Base-by-base conservation (phyloP, 2,797 vertebrate species). In the Cetoscarus ocellatus region DNA sequence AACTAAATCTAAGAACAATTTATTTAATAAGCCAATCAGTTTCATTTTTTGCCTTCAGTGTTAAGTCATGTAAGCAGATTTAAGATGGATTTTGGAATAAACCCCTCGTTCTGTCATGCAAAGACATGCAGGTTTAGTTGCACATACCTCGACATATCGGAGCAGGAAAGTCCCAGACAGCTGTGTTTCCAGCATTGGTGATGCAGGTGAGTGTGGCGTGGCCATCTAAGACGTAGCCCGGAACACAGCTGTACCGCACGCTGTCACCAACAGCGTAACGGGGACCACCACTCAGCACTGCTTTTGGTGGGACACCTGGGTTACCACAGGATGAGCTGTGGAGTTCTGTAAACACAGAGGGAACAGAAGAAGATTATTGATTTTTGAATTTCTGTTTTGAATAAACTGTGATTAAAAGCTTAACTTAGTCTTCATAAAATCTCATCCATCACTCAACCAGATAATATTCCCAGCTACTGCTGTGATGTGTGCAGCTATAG, bases 141-240 rank as follows among this genome's bases (percentile, higher is more conserved):
- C 55, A 19, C 35, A 34, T 92, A 93, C 92, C 92, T 93, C 92
- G 79, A 79, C 92, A 93, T 10, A 93, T 85, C 0, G 92, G 92
- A 69, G 92, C 91, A 8, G 92, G 92, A 34, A 93, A 93, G 86
- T 93, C 92, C 92, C 92, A 93, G 10, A 92, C 92, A 7, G 92
- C 92, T 0, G 82, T 75, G 86, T 93, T 92, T 10, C 87, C 92
- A 0, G 90, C 75, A 40, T 93, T 93, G 40, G 89, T 92, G 55
- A 89, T 87, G 73, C 92, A 93, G 45, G 87, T 90, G 69, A 93
- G 92, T 0, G 89, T 92, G 13, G 87, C 91, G 0, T 93, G 92
- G 35, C 92, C 92, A 1, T 93, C 92, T 17, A 93, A 69, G 40
- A 93, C 87, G 11, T 93, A 93, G 49, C 92, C 92, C 3, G 90